phyloP scores from a whole-genome alignment of 2,888 invertebrate genomes.

The Perithous albicinctus region DNA sequence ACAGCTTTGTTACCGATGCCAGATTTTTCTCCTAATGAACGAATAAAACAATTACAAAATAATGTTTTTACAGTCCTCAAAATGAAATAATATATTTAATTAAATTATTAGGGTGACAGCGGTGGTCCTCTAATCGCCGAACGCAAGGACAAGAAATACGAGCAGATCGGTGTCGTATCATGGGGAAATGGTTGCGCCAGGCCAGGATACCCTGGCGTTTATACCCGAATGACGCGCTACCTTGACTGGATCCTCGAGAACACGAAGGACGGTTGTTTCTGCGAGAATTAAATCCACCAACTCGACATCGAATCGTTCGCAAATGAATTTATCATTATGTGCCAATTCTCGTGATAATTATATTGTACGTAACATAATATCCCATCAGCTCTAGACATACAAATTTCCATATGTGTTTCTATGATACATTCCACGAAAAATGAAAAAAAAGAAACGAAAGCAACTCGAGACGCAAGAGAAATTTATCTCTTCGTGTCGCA shows the following conservation, averaged over 20 bases:
- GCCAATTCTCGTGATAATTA: constrained; percentile 59
- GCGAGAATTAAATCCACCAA: constrained; percentile 86
- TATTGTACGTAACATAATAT: constrained; percentile 17
- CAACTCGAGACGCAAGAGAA: too few species aligned
- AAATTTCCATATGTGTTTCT: background rate
- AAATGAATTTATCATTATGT: constrained; percentile 35
- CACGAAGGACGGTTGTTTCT: constrained; percentile 93
- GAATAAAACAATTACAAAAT: too few species aligned
- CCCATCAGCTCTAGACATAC: constrained; percentile 1
- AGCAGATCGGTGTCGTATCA: constrained; percentile 93
- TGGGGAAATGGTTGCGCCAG: constrained; percentile 96
- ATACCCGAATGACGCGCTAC: constrained; percentile 93
- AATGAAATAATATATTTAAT: constrained; percentile 15
- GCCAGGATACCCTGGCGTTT: constrained; percentile 94
- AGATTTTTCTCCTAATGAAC: too few species aligned
- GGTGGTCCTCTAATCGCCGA: constrained; percentile 92
- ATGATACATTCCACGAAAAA: background rate
- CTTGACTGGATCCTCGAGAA: constrained; percentile 93
- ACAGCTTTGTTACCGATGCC: too few species aligned
- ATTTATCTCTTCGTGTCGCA: background rate
- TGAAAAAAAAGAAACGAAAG: background rate
- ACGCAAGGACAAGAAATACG: constrained; percentile 91
- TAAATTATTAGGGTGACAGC: constrained; percentile 89
- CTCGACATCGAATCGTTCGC: constrained; percentile 9
- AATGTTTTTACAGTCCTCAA: too few species aligned